Conservation (phyloP, 2,888 invertebrate genomes). For the Drosophila nr. fundita region DNA sequence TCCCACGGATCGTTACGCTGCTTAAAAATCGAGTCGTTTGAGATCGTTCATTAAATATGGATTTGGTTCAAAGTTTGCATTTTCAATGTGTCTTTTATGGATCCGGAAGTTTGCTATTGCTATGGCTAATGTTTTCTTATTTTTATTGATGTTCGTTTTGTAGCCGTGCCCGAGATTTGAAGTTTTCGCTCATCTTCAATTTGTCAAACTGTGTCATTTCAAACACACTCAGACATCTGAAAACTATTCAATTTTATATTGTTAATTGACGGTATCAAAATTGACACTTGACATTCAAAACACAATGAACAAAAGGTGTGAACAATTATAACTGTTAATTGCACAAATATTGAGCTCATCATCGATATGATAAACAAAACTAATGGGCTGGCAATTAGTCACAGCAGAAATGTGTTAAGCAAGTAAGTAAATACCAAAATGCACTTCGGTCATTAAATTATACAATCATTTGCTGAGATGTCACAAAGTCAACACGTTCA, state of each 20-base stretch:
- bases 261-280: background rate
- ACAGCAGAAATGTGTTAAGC: background rate
- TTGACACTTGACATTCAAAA: constrained; percentile 15
- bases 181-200: constrained; percentile 5
- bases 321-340: background rate
- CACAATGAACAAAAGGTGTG: background rate
- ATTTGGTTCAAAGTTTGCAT: constrained; percentile 75
- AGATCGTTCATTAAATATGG: constrained; percentile 64
- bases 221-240: constrained; percentile 31
- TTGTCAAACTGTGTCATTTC: constrained; percentile 58
- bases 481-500: constrained; percentile 1
- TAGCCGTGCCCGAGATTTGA: constrained; percentile 37
- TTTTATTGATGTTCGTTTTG: constrained; percentile 1
- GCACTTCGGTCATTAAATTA: background rate
- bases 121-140: background rate
- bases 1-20: constrained; percentile 39
- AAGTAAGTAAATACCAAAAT: background rate
- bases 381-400: background rate
- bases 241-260: constrained; percentile 21
- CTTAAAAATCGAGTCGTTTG: constrained; percentile 4
- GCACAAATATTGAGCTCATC: background rate
- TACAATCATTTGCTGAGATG: background rate
- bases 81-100: constrained; percentile 43
- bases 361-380: background rate
- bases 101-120: constrained; percentile 59